Evolutionary conservation across 2,797 vertebrate genomes (phyloP).

Genomic region (Hypotaenidia philippensis): DNA sequence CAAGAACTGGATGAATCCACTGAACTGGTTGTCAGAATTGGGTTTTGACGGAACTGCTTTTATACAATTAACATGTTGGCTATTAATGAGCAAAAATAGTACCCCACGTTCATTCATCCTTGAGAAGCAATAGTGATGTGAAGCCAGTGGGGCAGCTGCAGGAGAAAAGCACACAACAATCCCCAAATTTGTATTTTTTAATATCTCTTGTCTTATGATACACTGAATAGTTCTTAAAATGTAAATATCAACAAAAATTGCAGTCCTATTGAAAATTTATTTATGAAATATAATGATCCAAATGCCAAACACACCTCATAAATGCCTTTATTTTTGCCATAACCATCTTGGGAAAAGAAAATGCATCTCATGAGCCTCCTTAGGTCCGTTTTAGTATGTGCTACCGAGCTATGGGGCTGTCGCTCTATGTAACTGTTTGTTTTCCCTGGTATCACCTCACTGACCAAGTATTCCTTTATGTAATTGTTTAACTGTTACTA

Average conservation of each 20-base stretch:
- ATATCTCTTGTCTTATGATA: not conserved
- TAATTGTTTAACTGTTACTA: not conserved
- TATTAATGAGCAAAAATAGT: not conserved
- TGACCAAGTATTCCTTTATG: not conserved
- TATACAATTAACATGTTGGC: accelerated
- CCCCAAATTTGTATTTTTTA: not conserved
- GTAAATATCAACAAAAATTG: not conserved
- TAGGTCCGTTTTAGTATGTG: not conserved
- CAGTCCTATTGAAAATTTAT: accelerated
- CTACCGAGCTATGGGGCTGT: not conserved
- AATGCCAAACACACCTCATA: not conserved
- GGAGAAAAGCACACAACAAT: not conserved
- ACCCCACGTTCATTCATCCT: not conserved
- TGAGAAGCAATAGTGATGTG: accelerated
- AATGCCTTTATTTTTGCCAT: not conserved
- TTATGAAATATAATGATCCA: not conserved
- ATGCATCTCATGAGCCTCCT: not conserved
- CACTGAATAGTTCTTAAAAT: accelerated
- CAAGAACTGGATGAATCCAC: not conserved
- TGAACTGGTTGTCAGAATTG: not conserved
- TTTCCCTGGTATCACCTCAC: not conserved
- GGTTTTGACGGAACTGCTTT: not conserved
- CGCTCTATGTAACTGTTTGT: accelerated
- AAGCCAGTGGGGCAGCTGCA: not conserved
- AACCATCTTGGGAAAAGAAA: not conserved